Base-by-base conservation (phyloP, 1,140 invertebrate genomes). In the Triops longicaudatus region DNA sequence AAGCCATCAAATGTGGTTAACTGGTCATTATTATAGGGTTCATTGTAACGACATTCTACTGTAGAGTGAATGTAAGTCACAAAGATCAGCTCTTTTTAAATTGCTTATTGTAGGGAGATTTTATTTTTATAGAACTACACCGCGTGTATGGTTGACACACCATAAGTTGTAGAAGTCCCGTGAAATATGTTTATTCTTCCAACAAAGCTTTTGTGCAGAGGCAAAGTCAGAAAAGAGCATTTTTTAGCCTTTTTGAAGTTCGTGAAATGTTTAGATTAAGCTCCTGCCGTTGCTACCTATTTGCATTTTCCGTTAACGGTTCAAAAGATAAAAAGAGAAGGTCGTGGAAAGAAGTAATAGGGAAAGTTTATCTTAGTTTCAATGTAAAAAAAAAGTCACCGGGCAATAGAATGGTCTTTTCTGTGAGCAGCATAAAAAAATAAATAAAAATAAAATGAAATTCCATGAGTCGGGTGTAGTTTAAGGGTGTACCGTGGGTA, bases 271-370 rank as follows among this genome's bases (percentile, higher is more conserved):
- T 63, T 63, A 14, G 50, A 63, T 63, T 63, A 63, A 63, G 50
- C 17, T 17, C 14, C 50, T 63, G 14, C 22, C 50, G 14, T 63
- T 63, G 14, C 50, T 6, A 17, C 50, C 17, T 63, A 63, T 63
- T 63, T 63, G 50, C 50, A 63, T 63, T 63, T 63, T 63, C 50
- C 50, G 50, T 63, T 63, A 63, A 63, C 50, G 50, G 17, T 63
- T 6, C 6, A 22, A 17, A 63, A 10, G 22, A 63, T 14, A 17
- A 5, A 63, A 63, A 63, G 17, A 63, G 50, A n/a, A 22, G 50
- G 14, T 22, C 22, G 50, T 63, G 6, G 50, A 10, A n/a, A 14
- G 50, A 22, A 22, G 50, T 63, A 63, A 63, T 63, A 63, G 50
- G 17, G 22, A 63, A 63, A 63, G 17, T 22, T 12, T 63, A n/a